Evolutionary conservation across 2,113 vertebrate genomes (phyloP).

Genomic region (Halcyon malimbica): DNA sequence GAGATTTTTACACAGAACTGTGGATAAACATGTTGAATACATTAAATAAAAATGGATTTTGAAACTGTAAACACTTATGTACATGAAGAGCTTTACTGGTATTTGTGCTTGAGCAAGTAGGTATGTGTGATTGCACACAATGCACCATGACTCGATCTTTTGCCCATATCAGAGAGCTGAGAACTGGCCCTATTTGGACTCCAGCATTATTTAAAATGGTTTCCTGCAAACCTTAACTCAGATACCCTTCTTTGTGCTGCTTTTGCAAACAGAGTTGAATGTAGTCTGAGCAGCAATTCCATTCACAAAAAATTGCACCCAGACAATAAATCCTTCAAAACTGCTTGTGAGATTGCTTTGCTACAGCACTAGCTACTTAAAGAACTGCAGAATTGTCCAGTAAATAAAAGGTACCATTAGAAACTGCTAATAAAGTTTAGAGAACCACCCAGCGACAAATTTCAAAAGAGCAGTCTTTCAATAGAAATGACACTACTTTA

Average conservation of each 20-base stretch:
- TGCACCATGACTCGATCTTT: not conserved
- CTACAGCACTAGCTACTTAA: conserved; percentile 8
- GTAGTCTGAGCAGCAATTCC: not conserved
- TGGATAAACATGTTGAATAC: not conserved
- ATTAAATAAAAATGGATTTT: not conserved
- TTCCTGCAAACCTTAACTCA: not conserved
- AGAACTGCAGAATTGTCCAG: conserved; percentile 7
- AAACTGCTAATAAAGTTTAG: conserved; percentile 53
- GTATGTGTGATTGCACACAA: not conserved
- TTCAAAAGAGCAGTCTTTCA: not conserved
- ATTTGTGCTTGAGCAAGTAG: not conserved
- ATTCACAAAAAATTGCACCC: conserved; percentile 45
- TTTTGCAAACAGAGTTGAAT: not conserved
- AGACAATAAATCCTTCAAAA: conserved; percentile 33
- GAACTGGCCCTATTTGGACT: not conserved
- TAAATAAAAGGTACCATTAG: conserved; percentile 43
- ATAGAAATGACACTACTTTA: conserved; percentile 6
- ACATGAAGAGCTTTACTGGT: not conserved
- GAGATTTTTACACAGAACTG: not conserved
- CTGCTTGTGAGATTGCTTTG: conserved; percentile 4
- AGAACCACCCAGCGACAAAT: conserved; percentile 1
- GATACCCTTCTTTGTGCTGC: not conserved
- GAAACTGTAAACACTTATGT: not conserved
- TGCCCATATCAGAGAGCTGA: not conserved
- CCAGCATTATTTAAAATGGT: not conserved